Evolutionary conservation across 2,113 vertebrate genomes (phyloP), one percentile per base, ranked within the genome.

Genomic region (Gymnorhina tibicen): DNA sequence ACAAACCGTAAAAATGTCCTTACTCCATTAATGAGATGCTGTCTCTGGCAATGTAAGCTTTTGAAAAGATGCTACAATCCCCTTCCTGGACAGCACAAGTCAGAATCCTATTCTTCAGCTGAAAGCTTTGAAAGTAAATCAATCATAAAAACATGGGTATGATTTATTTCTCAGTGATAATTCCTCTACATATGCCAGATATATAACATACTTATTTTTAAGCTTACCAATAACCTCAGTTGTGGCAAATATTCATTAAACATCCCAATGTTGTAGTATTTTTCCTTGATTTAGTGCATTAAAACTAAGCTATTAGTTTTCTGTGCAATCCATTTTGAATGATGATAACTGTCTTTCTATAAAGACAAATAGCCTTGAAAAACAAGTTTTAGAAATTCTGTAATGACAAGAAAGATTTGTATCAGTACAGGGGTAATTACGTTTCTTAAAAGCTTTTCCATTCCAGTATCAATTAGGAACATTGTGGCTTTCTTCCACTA

Each of bases 381-480:
- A 83, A 16, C 59, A 69, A 85, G 30, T 82, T 89, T 72, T 85
- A 84, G 58, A 88, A 94, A 90, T 90, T 79, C 55, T 53, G 67
- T 86, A 63, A 74, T 69, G 46, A 39, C 55, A 87, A 83, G 50
- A 93, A 72, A 88, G 70, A 93, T 88, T 53, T 93, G 46, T 56
- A 80, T 88, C 70, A 62, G 37, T 91, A 58, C 13, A 69, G 21
- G 14, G 9, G 8, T 88, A 93, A 93, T 97, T 93, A 77, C 18
- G 52, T 88, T 93, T 88, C 82, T 92, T 94, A 93, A 96, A 97
- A 94, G 94, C 83, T 94, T 95, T 95, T 93, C 92, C 76, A 74
- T 92, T 92, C 53, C 23, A 6, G 6, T 59, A 58, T 87, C 75
- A 94, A 76, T 93, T 87, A 92, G 37, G 55, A 87, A 83, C 70